Evolutionary conservation across 2,113 vertebrate genomes (phyloP).

Genomic region (Malurus alboscapulatus): DNA sequence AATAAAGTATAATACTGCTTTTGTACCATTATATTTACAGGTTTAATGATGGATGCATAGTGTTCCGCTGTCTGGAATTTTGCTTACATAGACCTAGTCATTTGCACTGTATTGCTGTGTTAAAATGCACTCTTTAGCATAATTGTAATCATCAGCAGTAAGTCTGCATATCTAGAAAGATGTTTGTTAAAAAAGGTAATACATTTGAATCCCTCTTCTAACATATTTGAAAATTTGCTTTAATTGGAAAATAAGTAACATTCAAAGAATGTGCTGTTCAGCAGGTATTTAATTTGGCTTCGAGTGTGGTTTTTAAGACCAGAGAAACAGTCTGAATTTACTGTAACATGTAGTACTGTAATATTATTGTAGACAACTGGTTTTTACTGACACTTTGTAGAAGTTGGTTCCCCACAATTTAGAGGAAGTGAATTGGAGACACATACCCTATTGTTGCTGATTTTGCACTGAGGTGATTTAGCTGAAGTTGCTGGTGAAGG

Average conservation of each 20-base stretch:
- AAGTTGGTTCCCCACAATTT: neutral
- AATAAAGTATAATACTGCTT: neutral
- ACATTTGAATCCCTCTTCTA: neutral
- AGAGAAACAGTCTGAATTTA: neutral
- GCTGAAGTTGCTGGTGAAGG: neutral
- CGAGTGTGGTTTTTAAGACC: neutral
- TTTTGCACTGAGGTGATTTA: neutral
- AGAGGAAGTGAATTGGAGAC: neutral
- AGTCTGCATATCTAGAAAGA: neutral
- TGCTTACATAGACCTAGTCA: neutral
- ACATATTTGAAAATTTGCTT: neutral
- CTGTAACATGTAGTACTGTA: neutral
- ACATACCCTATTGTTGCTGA: neutral
- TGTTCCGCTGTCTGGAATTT: neutral
- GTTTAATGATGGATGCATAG: neutral
- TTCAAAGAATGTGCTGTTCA: neutral
- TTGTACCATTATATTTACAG: neutral
- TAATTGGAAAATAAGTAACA: neutral
- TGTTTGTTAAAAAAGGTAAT: neutral
- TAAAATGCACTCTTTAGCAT: neutral
- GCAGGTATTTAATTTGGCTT: neutral
- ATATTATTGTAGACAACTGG: neutral
- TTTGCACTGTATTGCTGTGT: neutral
- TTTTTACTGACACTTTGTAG: neutral
- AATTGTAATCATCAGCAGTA: neutral